A percentile compares a stretch with the other conserved stretches of the same genome.
These are phyloP conservation scores for Luehdorfia chinensis DNA, from an alignment of 1,140 invertebrate genomes.

Conservation along the genomic window DNA sequence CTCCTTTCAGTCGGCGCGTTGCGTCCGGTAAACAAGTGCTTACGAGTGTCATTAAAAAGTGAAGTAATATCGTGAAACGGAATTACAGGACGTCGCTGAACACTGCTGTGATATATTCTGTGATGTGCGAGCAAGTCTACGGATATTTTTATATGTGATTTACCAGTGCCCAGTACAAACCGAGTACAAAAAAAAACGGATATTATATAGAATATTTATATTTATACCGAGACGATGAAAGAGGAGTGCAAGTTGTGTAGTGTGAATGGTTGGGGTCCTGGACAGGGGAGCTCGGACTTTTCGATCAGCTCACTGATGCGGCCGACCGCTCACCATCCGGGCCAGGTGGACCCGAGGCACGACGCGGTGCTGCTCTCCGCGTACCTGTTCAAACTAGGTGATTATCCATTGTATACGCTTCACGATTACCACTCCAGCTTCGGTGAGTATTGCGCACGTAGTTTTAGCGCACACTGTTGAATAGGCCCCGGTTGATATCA, in stretches of 20 bases:
- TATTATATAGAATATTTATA: conserved; percentile 58
- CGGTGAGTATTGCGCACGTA: conserved; percentile 68
- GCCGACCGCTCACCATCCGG: conserved; percentile 43
- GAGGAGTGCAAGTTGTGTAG: conserved; percentile 75
- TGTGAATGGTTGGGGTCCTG: conserved; percentile 53
- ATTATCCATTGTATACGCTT: conserved; percentile 73
- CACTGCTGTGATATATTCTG: conserved; percentile 71
- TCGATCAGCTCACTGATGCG: conserved; percentile 72
- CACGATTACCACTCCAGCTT: conserved; percentile 60
- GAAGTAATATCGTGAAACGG: conserved; percentile 21
- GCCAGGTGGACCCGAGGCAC: conserved; percentile 56
- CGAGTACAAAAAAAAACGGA: conserved; percentile 76
- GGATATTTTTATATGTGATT: conserved; percentile 77
- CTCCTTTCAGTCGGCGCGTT: conserved; percentile 8
- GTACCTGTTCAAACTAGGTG: conserved; percentile 76
- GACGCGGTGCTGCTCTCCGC: conserved; percentile 70
- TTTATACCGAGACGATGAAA: conserved; percentile 67
- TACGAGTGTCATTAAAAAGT: conserved; percentile 3
- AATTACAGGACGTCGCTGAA: conserved; percentile 48
- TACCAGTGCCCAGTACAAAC: conserved; percentile 75
- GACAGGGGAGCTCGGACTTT: conserved; percentile 60
- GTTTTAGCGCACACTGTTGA: conserved; percentile 27
- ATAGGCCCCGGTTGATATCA: conserved; percentile 20
- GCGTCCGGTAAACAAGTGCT: conserved; percentile 20
- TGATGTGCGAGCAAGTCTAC: conserved; percentile 63